Evolutionary conservation across 2,797 vertebrate species (phyloP), one percentile per base, ranked within the genome.

Genomic region (Tangara arthus): DNA sequence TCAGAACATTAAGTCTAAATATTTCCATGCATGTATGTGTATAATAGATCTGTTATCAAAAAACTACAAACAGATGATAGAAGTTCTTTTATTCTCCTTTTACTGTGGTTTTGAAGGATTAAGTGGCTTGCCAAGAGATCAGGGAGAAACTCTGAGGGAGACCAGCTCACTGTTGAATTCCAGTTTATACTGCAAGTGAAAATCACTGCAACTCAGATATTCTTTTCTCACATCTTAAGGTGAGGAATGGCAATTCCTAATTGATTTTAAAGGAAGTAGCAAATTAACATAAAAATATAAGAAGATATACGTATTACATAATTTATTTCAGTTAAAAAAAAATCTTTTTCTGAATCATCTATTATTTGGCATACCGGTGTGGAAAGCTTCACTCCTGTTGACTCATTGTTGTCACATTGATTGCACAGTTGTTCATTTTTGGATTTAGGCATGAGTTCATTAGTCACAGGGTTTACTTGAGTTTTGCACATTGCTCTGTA

Each of bases 391-490:
- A 35, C 16, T 92, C 11, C 12, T 49, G 28, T 86, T 94, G 71
- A 84, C 63, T 96, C 59, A 47, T n/a, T 86, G 42, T 72, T 89
- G 27, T 72, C 55, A 87, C 66, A 72, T 30, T 64, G 26, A 32
- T 84, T 78, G 53, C 65, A 92, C 7, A 23, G 19, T 87, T 80
- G 61, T 56, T 89, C 18, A 42, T 76, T 93, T 93, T 57, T 79
- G 28, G 61, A 87, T 72, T 84, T 82, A 87, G 24, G 35, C 37
- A 42, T 61, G 35, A 69, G 59, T 84, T 89, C 47, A 76, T 91
- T 92, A 79, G 57, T 93, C 73, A 89, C 12, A 69, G 46, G 20
- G 15, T 89, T 84, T 91, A 46, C 46, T 84, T 91, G 47, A 72
- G 26, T 64, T 94, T 87, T 46, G 12, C 53, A 71, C 28, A 23